Evolutionary conservation across 2,888 invertebrate genomes (phyloP).

Genomic region (Trisateles emortualis): DNA sequence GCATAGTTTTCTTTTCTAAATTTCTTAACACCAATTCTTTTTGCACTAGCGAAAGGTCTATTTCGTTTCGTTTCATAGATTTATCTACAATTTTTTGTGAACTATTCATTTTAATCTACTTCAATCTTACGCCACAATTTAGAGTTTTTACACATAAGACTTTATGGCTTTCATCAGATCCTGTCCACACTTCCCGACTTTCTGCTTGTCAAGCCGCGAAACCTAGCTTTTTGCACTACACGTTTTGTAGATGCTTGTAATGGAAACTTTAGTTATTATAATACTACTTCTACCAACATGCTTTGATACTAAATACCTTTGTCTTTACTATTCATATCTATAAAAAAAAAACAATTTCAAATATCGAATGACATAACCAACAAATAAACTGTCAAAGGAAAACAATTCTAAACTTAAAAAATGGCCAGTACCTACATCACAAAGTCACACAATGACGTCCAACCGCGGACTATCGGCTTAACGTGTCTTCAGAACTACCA

Average conservation of each 20-base stretch:
- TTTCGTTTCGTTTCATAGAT: too few species aligned
- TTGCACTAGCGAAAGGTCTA: too few species aligned
- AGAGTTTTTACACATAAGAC: neutral
- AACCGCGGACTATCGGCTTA: constrained; percentile 78
- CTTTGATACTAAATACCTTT: neutral
- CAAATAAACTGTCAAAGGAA: neutral
- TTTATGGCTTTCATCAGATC: too few species aligned
- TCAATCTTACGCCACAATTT: neutral
- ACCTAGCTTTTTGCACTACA: too few species aligned
- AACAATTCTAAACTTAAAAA: constrained; percentile 8
- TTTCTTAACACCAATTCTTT: too few species aligned
- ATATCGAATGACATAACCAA: constrained; percentile 2
- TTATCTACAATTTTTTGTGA: too few species aligned
- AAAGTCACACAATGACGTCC: constrained; percentile 30
- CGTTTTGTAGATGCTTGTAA: too few species aligned
- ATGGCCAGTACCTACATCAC: constrained; percentile 25
- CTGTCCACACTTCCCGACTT: too few species aligned
- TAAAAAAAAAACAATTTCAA: neutral
- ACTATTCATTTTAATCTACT: too few species aligned
- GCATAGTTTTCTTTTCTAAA: too few species aligned
- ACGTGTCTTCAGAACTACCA: constrained; percentile 82
- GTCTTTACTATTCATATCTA: neutral
- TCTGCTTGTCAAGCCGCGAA: too few species aligned
- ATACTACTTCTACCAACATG: neutral
- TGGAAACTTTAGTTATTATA: neutral